These are phyloP conservation scores for Phoenicopterus ruber DNA, from an alignment of 2,113 vertebrate genomes.

Conservation along the genomic window DNA sequence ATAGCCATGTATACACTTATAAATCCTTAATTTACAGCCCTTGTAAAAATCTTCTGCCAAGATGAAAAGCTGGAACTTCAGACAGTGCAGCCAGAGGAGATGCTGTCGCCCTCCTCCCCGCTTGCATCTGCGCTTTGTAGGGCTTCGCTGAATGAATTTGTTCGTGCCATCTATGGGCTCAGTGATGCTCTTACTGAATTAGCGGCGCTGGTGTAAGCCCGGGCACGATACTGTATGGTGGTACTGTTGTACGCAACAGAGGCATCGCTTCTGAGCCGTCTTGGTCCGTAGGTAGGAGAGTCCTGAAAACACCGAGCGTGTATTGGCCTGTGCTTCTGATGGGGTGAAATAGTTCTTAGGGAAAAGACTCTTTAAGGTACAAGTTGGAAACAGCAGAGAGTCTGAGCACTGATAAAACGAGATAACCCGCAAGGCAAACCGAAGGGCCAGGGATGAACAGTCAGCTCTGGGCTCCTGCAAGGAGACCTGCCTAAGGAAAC, in stretches of 20 bases:
- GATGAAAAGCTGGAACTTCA: conserved; percentile 57
- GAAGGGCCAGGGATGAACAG: neutral
- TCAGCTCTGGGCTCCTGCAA: neutral
- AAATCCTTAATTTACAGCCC: conserved; percentile 61
- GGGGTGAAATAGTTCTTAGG: neutral
- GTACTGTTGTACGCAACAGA: too few relatives aligned
- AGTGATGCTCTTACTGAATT: neutral
- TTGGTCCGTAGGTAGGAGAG: neutral
- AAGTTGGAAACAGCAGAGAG: neutral
- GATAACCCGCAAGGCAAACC: neutral
- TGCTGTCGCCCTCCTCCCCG: neutral
- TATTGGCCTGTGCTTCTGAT: neutral
- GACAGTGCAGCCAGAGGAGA: neutral
- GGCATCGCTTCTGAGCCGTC: neutral
- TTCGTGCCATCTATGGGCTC: neutral
- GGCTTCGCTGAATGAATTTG: neutral
- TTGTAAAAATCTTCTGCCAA: conserved; percentile 61
- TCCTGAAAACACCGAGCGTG: neutral
- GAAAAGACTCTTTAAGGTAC: neutral
- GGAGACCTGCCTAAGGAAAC: neutral
- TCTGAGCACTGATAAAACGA: neutral
- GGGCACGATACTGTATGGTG: neutral
- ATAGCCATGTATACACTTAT: conserved; percentile 51
- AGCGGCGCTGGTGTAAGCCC: neutral
- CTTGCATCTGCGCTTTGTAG: neutral